phyloP scores from a whole-genome alignment of 2,113 vertebrate genomes.

The Circaetus gallicus region DNA sequence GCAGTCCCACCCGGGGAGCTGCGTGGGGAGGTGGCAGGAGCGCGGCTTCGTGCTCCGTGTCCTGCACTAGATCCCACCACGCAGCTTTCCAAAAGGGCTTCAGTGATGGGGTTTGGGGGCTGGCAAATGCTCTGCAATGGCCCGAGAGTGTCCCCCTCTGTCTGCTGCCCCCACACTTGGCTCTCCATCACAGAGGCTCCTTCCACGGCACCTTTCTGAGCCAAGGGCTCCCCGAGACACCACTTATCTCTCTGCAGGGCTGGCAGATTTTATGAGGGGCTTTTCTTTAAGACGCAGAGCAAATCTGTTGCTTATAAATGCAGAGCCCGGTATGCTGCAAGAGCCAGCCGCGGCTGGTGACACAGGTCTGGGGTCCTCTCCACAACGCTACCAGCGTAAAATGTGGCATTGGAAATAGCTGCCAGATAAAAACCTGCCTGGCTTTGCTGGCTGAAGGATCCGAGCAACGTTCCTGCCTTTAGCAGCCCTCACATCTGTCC shows the following conservation, averaged over 20 bases:
- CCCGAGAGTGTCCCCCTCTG: not conserved
- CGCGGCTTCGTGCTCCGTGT: not conserved
- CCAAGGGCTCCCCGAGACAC: not conserved
- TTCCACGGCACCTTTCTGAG: not conserved
- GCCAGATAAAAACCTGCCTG: not conserved
- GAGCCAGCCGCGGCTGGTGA: not conserved
- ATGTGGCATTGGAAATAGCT: not conserved
- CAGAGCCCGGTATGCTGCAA: accelerated
- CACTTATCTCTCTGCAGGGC: not conserved
- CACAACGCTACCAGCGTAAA: accelerated
- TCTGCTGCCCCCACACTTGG: accelerated
- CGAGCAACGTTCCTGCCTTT: not conserved
- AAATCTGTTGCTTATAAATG: not conserved
- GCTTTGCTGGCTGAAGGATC: not conserved
- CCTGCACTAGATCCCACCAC: not conserved
- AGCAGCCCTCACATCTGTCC: not conserved
- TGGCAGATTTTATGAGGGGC: not conserved
- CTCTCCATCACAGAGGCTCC: not conserved
- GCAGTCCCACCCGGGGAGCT: not conserved
- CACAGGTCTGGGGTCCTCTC: not conserved
- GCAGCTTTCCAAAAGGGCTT: not conserved
- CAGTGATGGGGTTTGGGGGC: not conserved
- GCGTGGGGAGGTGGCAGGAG: not conserved
- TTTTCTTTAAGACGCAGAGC: not conserved
- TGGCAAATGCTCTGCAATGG: not conserved